These are phyloP conservation scores for Hydractinia echinata DNA, from an alignment of 30 jellyfish, hydroid and myxozoan species.

Conservation along the genomic window DNA sequence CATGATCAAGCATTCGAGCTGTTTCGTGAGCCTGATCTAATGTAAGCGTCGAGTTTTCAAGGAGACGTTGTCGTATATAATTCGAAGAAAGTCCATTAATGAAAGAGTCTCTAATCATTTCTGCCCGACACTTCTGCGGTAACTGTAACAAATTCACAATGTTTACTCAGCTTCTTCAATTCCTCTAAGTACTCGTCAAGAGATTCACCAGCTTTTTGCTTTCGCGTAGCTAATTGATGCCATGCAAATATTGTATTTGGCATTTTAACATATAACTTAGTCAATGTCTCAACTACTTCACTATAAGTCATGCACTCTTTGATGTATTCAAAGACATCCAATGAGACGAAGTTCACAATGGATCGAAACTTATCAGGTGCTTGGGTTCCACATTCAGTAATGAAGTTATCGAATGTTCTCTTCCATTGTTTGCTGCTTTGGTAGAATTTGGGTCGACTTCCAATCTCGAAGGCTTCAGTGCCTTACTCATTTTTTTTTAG, in stretches of 20 bases:
- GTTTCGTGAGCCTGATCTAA: slow-evolving; percentile 2
- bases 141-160: slow-evolving; percentile 20
- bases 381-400: too few relatives aligned
- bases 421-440: too few relatives aligned
- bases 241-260: slow-evolving; percentile 39
- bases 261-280: slow-evolving; percentile 3
- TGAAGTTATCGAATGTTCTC: too few relatives aligned
- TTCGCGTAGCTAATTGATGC: slow-evolving; percentile 29
- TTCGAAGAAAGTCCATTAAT: too few relatives aligned
- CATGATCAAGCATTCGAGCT: slow-evolving; percentile 10
- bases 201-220: slow-evolving; percentile 31
- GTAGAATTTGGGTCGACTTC: too few relatives aligned
- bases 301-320: too few relatives aligned
- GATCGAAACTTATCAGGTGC: too few relatives aligned
- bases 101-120: slow-evolving; percentile 45
- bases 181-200: slow-evolving; percentile 30
- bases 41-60: not conserved
- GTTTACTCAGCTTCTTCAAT: slow-evolving; percentile 12
- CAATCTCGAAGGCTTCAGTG: too few relatives aligned
- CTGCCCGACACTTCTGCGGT: slow-evolving; percentile 55
- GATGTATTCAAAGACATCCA: too few relatives aligned
- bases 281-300: slow-evolving; percentile 26
- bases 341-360: too few relatives aligned
- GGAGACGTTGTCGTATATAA: slow-evolving; percentile 8
- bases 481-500: too few relatives aligned